Evolutionary conservation across 2,797 vertebrate genomes (phyloP).

Genomic region (Enteromius radiatus): DNA sequence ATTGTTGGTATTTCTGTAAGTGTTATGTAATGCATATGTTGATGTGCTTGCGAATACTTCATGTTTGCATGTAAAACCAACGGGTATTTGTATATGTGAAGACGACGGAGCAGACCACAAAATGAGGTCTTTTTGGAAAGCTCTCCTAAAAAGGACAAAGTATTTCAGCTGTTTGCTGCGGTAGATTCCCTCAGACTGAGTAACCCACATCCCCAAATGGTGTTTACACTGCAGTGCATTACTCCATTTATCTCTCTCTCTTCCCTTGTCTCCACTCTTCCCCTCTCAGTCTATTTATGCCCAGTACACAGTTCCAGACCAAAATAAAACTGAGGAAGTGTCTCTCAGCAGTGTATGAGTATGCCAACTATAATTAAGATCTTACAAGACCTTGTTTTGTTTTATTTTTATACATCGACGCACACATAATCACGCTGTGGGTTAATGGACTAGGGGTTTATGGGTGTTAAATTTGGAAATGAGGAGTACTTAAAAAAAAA

Average conservation of each 20-base stretch:
- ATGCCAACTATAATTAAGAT: slow-evolving; percentile 21
- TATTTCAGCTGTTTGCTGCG: slow-evolving; percentile 68
- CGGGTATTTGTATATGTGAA: slow-evolving; percentile 52
- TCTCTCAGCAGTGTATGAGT: slow-evolving; percentile 53
- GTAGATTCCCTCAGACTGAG: slow-evolving; percentile 39
- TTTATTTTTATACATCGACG: not conserved
- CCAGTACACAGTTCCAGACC: slow-evolving; percentile 10
- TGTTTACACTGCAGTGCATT: slow-evolving; percentile 55
- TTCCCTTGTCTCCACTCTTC: not conserved
- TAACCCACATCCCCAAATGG: slow-evolving; percentile 49
- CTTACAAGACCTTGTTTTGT: not conserved
- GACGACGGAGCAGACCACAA: slow-evolving; percentile 25
- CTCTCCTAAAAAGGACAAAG: slow-evolving; percentile 82
- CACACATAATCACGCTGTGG: not conserved
- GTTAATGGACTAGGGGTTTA: not conserved
- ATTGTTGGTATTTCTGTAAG: slow-evolving; percentile 25
- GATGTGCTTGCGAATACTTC: slow-evolving; percentile 3
- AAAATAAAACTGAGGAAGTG: slow-evolving; percentile 73
- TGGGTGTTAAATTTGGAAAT: slow-evolving; percentile 7
- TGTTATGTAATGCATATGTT: slow-evolving; percentile 22
- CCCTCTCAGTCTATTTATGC: slow-evolving; percentile 17
- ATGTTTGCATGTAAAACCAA: slow-evolving; percentile 54
- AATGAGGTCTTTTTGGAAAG: slow-evolving; percentile 64
- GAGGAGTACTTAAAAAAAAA: not conserved
- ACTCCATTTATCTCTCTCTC: slow-evolving; percentile 23